A percentile compares a stretch with the other conserved stretches of the same genome.
phyloP scores from a whole-genome alignment of 2,888 invertebrate genomes.

The Dendrolimus houi region DNA sequence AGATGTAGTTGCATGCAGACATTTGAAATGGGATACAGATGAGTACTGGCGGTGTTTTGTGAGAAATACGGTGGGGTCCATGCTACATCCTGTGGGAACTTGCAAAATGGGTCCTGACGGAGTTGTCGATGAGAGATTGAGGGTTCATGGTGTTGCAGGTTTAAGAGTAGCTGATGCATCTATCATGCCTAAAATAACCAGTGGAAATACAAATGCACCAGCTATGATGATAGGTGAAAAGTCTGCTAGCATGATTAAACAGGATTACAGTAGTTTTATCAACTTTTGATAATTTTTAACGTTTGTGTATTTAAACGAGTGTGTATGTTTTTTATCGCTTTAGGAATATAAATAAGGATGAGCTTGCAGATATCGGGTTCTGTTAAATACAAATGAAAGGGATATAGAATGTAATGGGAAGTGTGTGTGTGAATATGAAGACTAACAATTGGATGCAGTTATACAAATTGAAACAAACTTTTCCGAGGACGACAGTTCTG shows the following conservation, averaged over 20 bases:
- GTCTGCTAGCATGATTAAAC: constrained; percentile 57
- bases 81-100: constrained; percentile 77
- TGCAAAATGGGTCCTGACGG: constrained; percentile 52
- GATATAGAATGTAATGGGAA: no score
- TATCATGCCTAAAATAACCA: constrained; percentile 49
- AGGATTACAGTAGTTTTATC: constrained; percentile 21
- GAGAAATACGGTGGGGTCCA: constrained; percentile 68
- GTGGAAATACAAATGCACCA: constrained; percentile 58
- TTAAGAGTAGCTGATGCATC: constrained; percentile 57
- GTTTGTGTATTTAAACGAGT: no score
- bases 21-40: constrained; percentile 64
- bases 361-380: no score
- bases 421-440: no score
- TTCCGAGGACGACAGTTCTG: no score
- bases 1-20: constrained; percentile 69
- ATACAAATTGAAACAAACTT: no score
- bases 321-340: no score
- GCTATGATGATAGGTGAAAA: constrained; percentile 65
- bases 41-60: constrained; percentile 80
- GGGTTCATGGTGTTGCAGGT: constrained; percentile 38
- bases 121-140: constrained; percentile 49
- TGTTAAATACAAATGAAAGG: no score
- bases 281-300: no score
- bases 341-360: no score
- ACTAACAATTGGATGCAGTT: no score